Conservation (phyloP, 2,113 vertebrate genomes). For the Entelurus aequoreus region DNA sequence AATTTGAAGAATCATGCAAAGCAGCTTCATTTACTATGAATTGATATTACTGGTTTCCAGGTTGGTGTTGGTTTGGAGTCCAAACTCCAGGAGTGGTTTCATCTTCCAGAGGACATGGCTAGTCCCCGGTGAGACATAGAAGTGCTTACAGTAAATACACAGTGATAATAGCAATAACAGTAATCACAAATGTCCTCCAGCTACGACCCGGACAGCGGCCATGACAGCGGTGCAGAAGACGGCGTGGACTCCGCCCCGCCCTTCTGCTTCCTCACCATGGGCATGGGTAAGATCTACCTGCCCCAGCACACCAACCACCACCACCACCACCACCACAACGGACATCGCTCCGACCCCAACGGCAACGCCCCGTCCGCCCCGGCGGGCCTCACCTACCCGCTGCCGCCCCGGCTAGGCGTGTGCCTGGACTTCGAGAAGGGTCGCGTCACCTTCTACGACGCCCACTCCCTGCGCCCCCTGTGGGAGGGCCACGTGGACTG, state of each 20-base stretch:
- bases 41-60: constrained; percentile 31
- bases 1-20: no score
- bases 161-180: background rate
- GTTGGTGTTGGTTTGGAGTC: constrained; percentile 93
- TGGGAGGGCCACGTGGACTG: constrained; percentile 93
- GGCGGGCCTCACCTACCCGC: constrained; percentile 80
- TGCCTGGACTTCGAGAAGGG: constrained; percentile 95
- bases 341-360: constrained; percentile 59
- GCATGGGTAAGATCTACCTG: constrained; percentile 93
- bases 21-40: background rate
- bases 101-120: constrained; percentile 90
- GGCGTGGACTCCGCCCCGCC: constrained; percentile 81
- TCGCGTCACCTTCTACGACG: constrained; percentile 90
- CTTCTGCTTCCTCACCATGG: constrained; percentile 94
- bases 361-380: constrained; percentile 67
- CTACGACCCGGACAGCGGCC: constrained; percentile 92
- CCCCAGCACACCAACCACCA: constrained; percentile 67
- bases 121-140: constrained; percentile 84
- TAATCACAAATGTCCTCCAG: constrained; percentile 52
- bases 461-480: constrained; percentile 87
- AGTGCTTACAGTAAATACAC: background rate
- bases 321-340: constrained; percentile 47
- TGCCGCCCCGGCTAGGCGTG: constrained; percentile 91
- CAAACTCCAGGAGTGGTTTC: constrained; percentile 95
- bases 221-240: constrained; percentile 91